Evolutionary conservation across 64 coral and sea anemone genomes (phyloP).

Genomic region (Orbicella faveolata): DNA sequence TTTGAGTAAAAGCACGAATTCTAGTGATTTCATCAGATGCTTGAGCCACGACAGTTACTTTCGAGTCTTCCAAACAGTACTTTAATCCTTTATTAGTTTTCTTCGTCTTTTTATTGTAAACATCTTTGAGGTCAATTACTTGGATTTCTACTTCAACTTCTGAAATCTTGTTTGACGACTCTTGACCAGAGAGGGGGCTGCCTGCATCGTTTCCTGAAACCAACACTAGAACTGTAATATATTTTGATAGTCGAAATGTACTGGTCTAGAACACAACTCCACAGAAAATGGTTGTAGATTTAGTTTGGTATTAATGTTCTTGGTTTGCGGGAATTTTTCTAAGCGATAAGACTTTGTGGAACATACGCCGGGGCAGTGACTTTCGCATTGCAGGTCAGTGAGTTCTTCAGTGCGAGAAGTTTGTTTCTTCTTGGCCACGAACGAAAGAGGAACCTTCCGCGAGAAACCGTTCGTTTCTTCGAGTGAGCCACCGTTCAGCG

Average conservation of each 20-base stretch:
- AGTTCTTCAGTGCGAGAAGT: too few relatives aligned
- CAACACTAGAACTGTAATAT: background rate
- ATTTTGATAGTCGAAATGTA: background rate
- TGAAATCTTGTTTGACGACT: background rate
- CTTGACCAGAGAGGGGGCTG: background rate
- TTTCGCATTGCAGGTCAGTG: too few relatives aligned
- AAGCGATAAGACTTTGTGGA: too few relatives aligned
- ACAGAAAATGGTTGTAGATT: too few relatives aligned
- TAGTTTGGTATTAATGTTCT: too few relatives aligned
- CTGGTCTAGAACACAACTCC: background rate
- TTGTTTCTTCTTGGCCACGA: too few relatives aligned
- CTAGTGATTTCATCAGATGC: conserved; percentile 14
- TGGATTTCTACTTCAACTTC: conserved; percentile 35
- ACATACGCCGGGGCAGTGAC: too few relatives aligned
- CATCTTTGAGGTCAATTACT: conserved; percentile 15
- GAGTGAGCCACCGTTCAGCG: too few relatives aligned
- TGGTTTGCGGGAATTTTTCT: too few relatives aligned
- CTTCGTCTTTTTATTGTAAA: conserved; percentile 42
- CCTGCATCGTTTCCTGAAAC: background rate
- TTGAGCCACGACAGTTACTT: conserved; percentile 18
- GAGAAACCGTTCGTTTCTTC: too few relatives aligned
- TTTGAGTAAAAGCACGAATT: conserved; percentile 7
- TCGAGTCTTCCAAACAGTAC: conserved; percentile 4
- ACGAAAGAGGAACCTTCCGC: too few relatives aligned
- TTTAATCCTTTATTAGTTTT: conserved; percentile 21